A percentile compares a stretch with the other conserved stretches of the same genome.
Conservation (phyloP, 2,113 vertebrate genomes). For the Micronycteris hirsuta region DNA sequence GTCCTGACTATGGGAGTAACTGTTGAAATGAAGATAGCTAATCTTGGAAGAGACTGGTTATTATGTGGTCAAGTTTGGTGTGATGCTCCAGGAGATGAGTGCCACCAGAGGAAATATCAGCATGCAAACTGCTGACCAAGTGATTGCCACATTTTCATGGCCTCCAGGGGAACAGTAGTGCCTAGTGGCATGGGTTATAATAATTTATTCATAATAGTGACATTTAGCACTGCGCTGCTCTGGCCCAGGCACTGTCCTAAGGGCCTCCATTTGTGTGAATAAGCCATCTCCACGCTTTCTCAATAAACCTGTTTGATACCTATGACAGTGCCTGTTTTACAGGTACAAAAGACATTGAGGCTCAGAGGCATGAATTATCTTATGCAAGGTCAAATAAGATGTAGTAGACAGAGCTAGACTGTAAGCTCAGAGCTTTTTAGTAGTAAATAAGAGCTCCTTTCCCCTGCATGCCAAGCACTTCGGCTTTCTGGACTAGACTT, state of each 20-base stretch:
- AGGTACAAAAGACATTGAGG: neutral
- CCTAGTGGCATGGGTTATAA: neutral
- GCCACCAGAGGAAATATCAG: neutral
- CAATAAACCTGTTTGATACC: neutral
- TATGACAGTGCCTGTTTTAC: neutral
- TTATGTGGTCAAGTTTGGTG: neutral
- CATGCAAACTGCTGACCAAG: neutral
- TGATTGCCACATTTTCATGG: neutral
- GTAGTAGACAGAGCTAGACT: too few relatives aligned
- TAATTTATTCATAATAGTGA: neutral
- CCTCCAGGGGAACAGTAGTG: neutral
- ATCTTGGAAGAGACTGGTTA: neutral
- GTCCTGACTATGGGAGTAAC: neutral
- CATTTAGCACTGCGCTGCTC: neutral
- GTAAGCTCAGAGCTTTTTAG: too few relatives aligned
- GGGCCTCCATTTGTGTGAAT: neutral
- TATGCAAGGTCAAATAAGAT: neutral
- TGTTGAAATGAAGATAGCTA: neutral
- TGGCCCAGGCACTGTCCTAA: neutral
- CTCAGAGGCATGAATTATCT: neutral
- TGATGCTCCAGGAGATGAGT: neutral
- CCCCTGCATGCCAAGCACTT: neutral
- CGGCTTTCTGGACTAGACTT: neutral
- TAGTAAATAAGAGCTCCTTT: neutral
- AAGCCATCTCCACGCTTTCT: neutral